phyloP scores from a whole-genome alignment of 2,888 invertebrate species.

The Meiosimyza decipiens region DNA sequence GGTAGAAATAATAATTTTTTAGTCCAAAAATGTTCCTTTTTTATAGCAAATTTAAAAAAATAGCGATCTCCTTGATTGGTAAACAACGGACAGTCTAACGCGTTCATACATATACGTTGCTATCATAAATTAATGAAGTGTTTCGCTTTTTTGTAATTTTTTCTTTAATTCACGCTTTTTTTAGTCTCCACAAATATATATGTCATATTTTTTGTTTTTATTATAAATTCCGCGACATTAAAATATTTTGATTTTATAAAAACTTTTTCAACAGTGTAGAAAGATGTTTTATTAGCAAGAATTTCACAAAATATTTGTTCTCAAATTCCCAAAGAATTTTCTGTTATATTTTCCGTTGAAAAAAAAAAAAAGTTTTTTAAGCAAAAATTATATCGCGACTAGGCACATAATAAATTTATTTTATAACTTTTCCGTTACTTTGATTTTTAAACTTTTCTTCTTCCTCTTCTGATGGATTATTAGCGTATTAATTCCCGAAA shows the following conservation, averaged over 20 bases:
- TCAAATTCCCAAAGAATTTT: neutral
- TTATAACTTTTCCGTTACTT: neutral
- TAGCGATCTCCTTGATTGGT: too few relatives aligned
- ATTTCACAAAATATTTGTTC: neutral
- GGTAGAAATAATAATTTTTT: too few relatives aligned
- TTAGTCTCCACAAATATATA: too few relatives aligned
- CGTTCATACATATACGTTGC: too few relatives aligned
- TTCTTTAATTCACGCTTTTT: too few relatives aligned
- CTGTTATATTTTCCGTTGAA: neutral
- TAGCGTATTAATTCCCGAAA: conserved; percentile 17
- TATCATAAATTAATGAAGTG: too few relatives aligned
- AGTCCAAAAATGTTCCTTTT: too few relatives aligned
- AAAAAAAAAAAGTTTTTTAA: neutral
- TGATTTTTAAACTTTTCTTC: neutral
- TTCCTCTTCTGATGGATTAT: neutral
- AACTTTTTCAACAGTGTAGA: neutral
- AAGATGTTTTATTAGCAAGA: too few relatives aligned
- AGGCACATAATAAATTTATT: neutral
- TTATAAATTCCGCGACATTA: neutral
- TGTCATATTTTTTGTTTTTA: neutral
- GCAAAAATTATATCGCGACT: neutral
- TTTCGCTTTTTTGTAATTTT: too few relatives aligned
- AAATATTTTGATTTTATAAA: neutral
- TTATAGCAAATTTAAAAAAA: too few relatives aligned
- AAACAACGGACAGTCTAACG: too few relatives aligned